A percentile compares a stretch with the other conserved stretches of the same genome.
phyloP scores from a whole-genome alignment of 2,113 vertebrate genomes.

The Serinus canaria region DNA sequence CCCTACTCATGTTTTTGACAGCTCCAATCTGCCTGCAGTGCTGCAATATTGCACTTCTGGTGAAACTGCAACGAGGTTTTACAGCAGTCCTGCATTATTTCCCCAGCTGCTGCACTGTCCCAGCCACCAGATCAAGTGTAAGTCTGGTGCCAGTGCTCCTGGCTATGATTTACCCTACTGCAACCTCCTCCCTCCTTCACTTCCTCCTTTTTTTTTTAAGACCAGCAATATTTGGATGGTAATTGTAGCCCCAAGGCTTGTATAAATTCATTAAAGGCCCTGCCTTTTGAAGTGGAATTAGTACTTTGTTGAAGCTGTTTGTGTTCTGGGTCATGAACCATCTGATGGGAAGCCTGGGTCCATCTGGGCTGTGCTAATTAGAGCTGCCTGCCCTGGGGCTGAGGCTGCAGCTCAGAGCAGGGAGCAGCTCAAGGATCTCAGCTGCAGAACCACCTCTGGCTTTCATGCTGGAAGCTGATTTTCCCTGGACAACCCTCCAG shows the following conservation, averaged over 20 bases:
- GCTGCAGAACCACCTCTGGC: neutral
- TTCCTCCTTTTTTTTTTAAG: neutral
- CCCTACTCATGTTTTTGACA: neutral
- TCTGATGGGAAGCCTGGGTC: neutral
- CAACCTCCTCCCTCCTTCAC: neutral
- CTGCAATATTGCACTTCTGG: neutral
- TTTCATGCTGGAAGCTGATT: neutral
- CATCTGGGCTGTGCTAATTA: conserved; percentile 43
- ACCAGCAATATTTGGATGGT: conserved; percentile 6
- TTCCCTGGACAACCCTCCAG: neutral
- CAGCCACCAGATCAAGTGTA: neutral
- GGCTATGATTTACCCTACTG: neutral
- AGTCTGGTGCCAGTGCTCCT: neutral
- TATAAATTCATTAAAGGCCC: conserved; percentile 17
- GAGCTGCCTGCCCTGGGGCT: conserved; percentile 14
- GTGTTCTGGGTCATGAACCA: conserved; percentile 35
- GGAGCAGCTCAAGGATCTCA: neutral
- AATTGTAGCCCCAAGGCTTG: conserved; percentile 31
- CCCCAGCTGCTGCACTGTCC: neutral
- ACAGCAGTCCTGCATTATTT: neutral
- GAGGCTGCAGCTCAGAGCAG: neutral
- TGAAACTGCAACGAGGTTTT: neutral
- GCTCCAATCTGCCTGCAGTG: neutral
- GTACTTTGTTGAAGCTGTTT: conserved; percentile 6
- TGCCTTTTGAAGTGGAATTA: conserved; percentile 50